Evolutionary conservation across 1,140 invertebrate genomes (phyloP).

Genomic region (Rhizoglyphus robini): DNA sequence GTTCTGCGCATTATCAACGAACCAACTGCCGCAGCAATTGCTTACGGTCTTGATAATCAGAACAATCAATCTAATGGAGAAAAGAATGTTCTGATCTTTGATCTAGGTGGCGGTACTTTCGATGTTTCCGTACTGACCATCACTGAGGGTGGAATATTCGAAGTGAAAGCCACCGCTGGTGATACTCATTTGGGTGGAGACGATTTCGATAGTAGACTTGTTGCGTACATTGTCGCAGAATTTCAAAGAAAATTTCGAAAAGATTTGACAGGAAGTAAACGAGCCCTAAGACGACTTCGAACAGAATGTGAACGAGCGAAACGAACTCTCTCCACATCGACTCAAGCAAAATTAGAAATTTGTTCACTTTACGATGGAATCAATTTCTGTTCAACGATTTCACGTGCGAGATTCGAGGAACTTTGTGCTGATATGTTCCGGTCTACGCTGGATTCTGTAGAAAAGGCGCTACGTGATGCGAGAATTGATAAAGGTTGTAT

Average conservation of each 20-base stretch:
- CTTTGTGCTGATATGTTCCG: constrained; percentile 25
- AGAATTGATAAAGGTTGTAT: constrained; percentile 21
- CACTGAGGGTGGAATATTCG: constrained; percentile 22
- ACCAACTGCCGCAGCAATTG: constrained; percentile 31
- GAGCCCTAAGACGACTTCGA: constrained; percentile 2
- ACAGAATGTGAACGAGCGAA: constrained; percentile 16
- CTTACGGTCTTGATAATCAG: constrained; percentile 22
- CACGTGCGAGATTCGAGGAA: constrained; percentile 24
- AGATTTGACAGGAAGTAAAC: background rate
- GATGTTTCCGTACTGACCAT: constrained; percentile 23
- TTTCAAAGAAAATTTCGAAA: constrained; percentile 15
- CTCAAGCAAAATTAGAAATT: background rate
- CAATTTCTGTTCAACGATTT: constrained; percentile 29
- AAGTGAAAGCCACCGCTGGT: constrained; percentile 26
- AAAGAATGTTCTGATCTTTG: constrained; percentile 23
- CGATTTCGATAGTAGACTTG: no score
- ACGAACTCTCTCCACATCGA: background rate
- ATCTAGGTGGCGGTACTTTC: no score
- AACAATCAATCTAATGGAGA: constrained; percentile 37
- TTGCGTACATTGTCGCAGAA: constrained; percentile 20
- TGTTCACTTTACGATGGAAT: background rate
- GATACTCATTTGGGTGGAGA: no score
- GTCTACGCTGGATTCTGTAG: constrained; percentile 21
- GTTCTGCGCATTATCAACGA: no score
- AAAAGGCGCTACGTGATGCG: constrained; percentile 26